Evolutionary conservation across 2,797 vertebrate species (phyloP).

Genomic region (Pogonophryne albipinna): DNA sequence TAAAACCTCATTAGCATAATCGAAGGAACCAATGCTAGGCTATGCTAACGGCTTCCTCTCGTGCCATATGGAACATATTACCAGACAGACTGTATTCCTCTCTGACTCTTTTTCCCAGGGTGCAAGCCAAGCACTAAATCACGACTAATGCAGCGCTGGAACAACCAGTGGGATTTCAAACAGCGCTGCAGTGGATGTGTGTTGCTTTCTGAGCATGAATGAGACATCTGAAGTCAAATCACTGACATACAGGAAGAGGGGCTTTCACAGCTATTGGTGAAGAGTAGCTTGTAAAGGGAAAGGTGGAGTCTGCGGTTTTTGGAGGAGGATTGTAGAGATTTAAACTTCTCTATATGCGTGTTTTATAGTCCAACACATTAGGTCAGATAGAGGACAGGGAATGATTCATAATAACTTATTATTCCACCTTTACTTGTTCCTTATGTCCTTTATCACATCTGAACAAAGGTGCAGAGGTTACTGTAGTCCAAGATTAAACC

Average conservation of each 20-base stretch:
- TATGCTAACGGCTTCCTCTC: conserved; percentile 60
- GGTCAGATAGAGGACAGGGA: too few relatives aligned
- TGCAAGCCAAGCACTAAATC: conserved; percentile 59
- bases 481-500: neutral
- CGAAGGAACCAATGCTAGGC: conserved; percentile 36
- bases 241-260: conserved; percentile 9
- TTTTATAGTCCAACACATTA: too few relatives aligned
- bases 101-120: conserved; percentile 69
- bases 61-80: conserved; percentile 74
- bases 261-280: neutral
- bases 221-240: conserved; percentile 46
- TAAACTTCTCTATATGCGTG: too few relatives aligned
- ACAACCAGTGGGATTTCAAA: conserved; percentile 54
- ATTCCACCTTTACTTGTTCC: too few relatives aligned
- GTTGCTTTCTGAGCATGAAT: too few relatives aligned
- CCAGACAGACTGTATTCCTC: conserved; percentile 50
- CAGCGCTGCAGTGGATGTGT: conserved; percentile 21
- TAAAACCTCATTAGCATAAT: conserved; percentile 67
- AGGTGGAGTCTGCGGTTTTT: too few relatives aligned
- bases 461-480: neutral
- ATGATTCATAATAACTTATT: too few relatives aligned
- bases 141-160: conserved; percentile 57
- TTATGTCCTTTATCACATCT: too few relatives aligned
- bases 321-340: too few relatives aligned
- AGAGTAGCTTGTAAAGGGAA: neutral